Evolutionary conservation across 2,888 invertebrate genomes (phyloP), one percentile per base, ranked within the genome.

Genomic region (Papilio demoleus): DNA sequence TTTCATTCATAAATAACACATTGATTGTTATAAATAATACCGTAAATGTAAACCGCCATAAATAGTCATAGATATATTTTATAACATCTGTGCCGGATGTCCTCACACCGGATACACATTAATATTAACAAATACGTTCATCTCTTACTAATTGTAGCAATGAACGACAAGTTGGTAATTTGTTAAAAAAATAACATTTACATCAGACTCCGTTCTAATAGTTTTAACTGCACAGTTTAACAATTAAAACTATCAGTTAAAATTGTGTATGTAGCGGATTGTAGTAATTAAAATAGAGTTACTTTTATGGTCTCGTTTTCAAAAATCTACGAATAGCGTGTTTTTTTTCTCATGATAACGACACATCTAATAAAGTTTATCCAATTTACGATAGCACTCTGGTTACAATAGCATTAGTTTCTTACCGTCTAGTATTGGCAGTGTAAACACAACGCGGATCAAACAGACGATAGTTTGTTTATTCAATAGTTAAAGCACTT

Each of bases 401-500:
- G 19, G 22, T 22, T 47, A 47, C 22, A 47, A 12, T 47, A 12
- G 11, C 22, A 47, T 47, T 47, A 47, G 22, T 22, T 22, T 19
- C 22, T 47, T 22, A 19, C 12, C 27, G 50, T 27, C n/a, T 27
- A 27, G 24, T 5, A 50, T 14, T 50, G 2, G 53, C 14, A 24
- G 14, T 50, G 50, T 67, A 67, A 67, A 67, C 67, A 67, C 27
- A 40, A n/a, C 22, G 22, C 40, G 4, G 24, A 6, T 62, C 22
- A 62, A 67, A 42, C 53, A 22, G 9, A 6, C 17, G 14, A 14
- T 40, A 36, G 53, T 65, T 68, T 68, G 65, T 69, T 69, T 69
- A 60, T 65, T 24, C 22, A n/a, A 65, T 31, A 59, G 31, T 24
- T n/a, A 22, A 65, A 42, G 68, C 65, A 61, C 64, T 68, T 3